Base-by-base conservation (phyloP, 2,888 invertebrate genomes). In the Leptopilina drosophilae region DNA sequence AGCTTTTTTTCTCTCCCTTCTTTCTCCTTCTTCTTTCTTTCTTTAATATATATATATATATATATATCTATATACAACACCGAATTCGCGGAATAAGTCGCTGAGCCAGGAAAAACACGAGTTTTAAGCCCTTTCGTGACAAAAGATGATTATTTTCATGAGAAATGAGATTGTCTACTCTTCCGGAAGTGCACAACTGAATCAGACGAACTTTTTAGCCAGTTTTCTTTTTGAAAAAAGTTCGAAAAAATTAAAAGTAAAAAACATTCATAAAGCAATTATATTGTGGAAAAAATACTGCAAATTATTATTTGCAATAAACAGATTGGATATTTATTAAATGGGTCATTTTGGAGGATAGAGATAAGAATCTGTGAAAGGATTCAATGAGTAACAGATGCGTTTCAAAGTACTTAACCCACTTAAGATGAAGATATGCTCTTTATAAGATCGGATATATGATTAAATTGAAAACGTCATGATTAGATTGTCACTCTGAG, bases 81-180 rank as follows among this genome's bases (percentile, higher is more conserved):
- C 56, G 73, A 73, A 56, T 56, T 73, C 73, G 49, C 56, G 73
- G 56, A 56, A 73, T 56, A 73, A 73, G 73, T 73, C 73, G 56
- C 11, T 33, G 53, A 56, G 73, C 69, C 53, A 73, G 49, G 67
- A 69, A 73, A 73, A 73, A 73, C 33, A 33, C 26, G 56, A 73
- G 69, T 56, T 73, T 73, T 56, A 53, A 56, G 69, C n/a, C 33
- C 73, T 53, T 62, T 73, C 56, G n/a, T 56, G 53, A 56, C 73
- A 73, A 73, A 73, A 73, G 56, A 56, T 73, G 73, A 73, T 56
- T 73, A 73, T 73, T 73, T 73, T 73, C n/a, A 56, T 33, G 53
- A 69, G 69, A 53, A 33, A 73, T 53, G 73, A 56, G 73, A 73
- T 73, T 73, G 73, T 73, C 73, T 73, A 14, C 73, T 73, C 73